These are phyloP conservation scores for Zaprionus vittiger DNA, from an alignment of 1,140 invertebrate species.

Conservation along the genomic window DNA sequence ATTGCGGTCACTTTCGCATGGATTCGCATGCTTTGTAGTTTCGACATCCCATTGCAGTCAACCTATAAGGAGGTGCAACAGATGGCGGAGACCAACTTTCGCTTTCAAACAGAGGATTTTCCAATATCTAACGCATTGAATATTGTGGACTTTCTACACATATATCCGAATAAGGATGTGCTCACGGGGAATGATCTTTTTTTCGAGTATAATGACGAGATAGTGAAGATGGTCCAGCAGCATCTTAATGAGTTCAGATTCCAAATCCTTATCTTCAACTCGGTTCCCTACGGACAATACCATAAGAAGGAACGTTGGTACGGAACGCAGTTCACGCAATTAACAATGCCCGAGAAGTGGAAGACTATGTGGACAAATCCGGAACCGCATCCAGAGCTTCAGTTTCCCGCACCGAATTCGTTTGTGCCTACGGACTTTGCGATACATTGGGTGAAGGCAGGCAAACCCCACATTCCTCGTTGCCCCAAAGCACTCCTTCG, in stretches of 20 bases:
- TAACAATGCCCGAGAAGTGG: slow-evolving; percentile 87
- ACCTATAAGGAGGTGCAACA: slow-evolving; percentile 84
- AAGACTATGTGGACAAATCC: slow-evolving; percentile 85
- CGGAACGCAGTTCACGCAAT: slow-evolving; percentile 63
- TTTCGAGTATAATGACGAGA: slow-evolving; percentile 91
- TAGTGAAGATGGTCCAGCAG: slow-evolving; percentile 88
- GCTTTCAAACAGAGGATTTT: slow-evolving; percentile 88
- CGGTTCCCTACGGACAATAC: slow-evolving; percentile 86
- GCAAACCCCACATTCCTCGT: slow-evolving; percentile 46
- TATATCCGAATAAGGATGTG: slow-evolving; percentile 90
- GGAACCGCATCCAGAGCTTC: slow-evolving; percentile 81
- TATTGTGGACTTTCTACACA: slow-evolving; percentile 91
- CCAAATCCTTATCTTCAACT: slow-evolving; percentile 89
- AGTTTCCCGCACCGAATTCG: slow-evolving; percentile 44
- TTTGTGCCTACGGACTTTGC: slow-evolving; percentile 61
- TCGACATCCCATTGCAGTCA: slow-evolving; percentile 86
- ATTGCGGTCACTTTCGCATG: slow-evolving; percentile 90
- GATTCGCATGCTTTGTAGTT: slow-evolving; percentile 88
- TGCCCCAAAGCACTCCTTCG: slow-evolving; percentile 85
- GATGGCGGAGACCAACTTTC: slow-evolving; percentile 90
- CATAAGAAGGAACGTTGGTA: slow-evolving; percentile 89
- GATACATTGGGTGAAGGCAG: slow-evolving; percentile 49
- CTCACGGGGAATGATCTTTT: slow-evolving; percentile 90
- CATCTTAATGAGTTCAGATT: slow-evolving; percentile 89
- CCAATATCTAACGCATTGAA: slow-evolving; percentile 91